phyloP scores from a whole-genome alignment of 2,888 invertebrate species.

The Pseudococcus longispinus region DNA sequence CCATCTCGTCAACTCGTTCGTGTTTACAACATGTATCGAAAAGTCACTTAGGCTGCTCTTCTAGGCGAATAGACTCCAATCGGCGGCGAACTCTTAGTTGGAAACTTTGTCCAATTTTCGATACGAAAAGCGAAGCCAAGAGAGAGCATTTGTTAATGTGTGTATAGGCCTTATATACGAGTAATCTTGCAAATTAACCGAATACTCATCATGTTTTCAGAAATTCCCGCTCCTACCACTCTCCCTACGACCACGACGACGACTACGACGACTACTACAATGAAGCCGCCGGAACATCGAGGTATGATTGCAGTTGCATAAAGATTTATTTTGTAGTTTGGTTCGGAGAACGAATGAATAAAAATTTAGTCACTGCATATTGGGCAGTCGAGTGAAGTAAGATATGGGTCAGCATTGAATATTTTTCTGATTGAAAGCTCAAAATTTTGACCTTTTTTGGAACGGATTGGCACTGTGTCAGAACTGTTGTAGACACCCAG shows the following conservation, averaged over 20 bases:
- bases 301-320: not conserved
- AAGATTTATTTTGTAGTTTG: not conserved
- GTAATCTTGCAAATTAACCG: slow-evolving; percentile 29
- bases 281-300: not conserved
- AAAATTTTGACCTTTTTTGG: too few relatives aligned
- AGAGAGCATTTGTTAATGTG: not conserved
- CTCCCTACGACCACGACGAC: not conserved
- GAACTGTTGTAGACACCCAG: too few relatives aligned
- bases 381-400: too few relatives aligned
- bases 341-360: not conserved
- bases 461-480: too few relatives aligned
- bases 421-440: too few relatives aligned
- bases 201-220: not conserved
- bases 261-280: not conserved
- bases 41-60: slow-evolving; percentile 18
- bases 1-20: not conserved
- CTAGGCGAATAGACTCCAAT: not conserved
- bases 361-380: too few relatives aligned
- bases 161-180: not conserved
- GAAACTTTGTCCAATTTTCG: slow-evolving; percentile 1
- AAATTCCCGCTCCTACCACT: slow-evolving; percentile 30
- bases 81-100: not conserved
- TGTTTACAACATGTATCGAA: slow-evolving; percentile 39
- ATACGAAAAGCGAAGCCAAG: not conserved
- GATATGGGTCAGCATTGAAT: too few relatives aligned